These are phyloP conservation scores for Salticus scenicus DNA, from an alignment of 2,888 invertebrate genomes.

Conservation along the genomic window DNA sequence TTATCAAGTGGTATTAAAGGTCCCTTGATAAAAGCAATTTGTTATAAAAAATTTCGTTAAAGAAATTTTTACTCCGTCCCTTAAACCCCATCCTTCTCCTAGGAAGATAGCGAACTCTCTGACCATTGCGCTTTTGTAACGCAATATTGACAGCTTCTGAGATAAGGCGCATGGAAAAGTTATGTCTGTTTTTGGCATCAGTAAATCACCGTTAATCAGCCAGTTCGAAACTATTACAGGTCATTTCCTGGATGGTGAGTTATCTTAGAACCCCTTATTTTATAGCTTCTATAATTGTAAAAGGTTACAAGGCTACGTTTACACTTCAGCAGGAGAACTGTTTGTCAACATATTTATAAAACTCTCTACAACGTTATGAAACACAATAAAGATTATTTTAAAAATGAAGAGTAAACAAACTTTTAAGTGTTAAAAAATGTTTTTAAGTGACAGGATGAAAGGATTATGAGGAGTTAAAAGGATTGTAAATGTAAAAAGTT, in stretches of 20 bases:
- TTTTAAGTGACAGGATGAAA: neutral
- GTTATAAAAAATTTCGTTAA: neutral
- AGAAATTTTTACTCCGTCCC: neutral
- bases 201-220: conserved; percentile 63
- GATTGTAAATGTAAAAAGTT: too few relatives aligned
- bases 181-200: conserved; percentile 33
- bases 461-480: neutral
- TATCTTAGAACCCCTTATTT: neutral
- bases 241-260: conserved; percentile 6
- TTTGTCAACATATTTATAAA: conserved; percentile 40
- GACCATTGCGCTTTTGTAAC: conserved; percentile 48
- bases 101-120: neutral
- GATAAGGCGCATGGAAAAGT: conserved; percentile 31
- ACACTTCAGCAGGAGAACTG: conserved; percentile 35
- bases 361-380: conserved; percentile 26
- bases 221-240: conserved; percentile 4
- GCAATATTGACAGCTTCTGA: conserved; percentile 52
- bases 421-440: neutral
- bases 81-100: neutral
- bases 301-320: conserved; percentile 4
- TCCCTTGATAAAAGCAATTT: too few relatives aligned
- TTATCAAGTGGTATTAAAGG: too few relatives aligned
- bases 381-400: conserved; percentile 11
- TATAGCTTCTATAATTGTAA: conserved; percentile 37
- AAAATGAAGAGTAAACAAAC: neutral